These are phyloP conservation scores for Protosalanx chinensis DNA, from an alignment of 2,797 vertebrate genomes.

Conservation along the genomic window DNA sequence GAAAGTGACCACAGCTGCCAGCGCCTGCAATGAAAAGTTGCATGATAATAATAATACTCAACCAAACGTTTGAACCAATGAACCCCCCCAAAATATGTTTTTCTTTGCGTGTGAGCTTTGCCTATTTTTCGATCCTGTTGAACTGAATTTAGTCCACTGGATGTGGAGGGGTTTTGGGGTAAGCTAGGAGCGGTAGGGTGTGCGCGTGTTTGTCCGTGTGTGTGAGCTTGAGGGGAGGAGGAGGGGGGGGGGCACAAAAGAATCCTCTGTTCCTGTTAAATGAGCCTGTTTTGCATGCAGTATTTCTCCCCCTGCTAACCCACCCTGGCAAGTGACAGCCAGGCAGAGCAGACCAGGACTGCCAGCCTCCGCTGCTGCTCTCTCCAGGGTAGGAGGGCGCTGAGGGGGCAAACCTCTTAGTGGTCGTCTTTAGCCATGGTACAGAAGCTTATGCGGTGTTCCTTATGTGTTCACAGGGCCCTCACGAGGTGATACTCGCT, in stretches of 20 bases:
- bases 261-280: constrained; percentile 65
- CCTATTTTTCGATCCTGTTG: constrained; percentile 36
- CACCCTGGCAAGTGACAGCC: constrained; percentile 63
- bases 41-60: too few species aligned
- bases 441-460: not conserved
- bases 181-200: constrained; percentile 18
- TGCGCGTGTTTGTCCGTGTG: too few species aligned
- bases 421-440: not conserved
- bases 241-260: constrained; percentile 56
- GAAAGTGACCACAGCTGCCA: too few species aligned
- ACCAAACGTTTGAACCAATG: too few species aligned
- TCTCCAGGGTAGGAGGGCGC: constrained; percentile 46
- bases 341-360: constrained; percentile 56
- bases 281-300: constrained; percentile 59
- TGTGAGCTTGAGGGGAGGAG: too few species aligned
- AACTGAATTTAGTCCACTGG: constrained; percentile 28
- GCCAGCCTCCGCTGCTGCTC: constrained; percentile 51
- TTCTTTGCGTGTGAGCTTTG: too few species aligned
- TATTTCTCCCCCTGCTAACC: constrained; percentile 57
- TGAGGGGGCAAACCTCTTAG: constrained; percentile 36
- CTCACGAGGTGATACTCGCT: constrained; percentile 72
- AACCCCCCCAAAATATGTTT: too few species aligned
- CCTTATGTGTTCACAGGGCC: constrained; percentile 65
- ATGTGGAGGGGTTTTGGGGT: constrained; percentile 44
- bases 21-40: too few species aligned